Percentiles rank a stretch among this genome's conserved stretches.
Conservation (phyloP, 2,888 invertebrate genomes). For the Candidula unifasciata region DNA sequence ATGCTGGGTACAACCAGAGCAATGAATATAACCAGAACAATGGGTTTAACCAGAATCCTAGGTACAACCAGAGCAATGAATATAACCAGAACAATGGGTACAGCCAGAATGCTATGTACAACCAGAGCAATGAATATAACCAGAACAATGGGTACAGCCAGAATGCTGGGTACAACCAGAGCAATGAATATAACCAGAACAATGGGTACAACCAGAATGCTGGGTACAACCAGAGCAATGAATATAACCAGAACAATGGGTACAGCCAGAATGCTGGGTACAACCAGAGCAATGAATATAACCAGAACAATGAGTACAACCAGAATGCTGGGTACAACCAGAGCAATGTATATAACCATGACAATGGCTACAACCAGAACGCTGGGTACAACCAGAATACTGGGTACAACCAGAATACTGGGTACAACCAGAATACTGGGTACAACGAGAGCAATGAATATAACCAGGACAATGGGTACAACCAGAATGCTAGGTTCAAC, state of each 20-base stretch:
- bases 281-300: not conserved
- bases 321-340: not conserved
- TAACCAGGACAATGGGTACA: not conserved
- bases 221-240: not conserved
- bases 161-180: not conserved
- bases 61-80: not conserved
- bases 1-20: not conserved
- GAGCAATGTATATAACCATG: not conserved
- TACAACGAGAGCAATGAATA: not conserved
- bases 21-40: not conserved
- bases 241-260: not conserved
- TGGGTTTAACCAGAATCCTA: no score
- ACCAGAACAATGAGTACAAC: not conserved
- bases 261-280: not conserved
- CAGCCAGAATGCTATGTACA: not conserved
- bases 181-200: not conserved
- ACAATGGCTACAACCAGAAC: not conserved
- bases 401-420: not conserved
- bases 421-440: not conserved
- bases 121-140: not conserved
- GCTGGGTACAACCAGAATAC: not conserved
- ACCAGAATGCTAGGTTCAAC: not conserved
- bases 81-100: not conserved
- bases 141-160: not conserved
- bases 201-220: not conserved